phyloP scores from a whole-genome alignment of 2,888 invertebrate genomes.

The Drosophila recens region DNA sequence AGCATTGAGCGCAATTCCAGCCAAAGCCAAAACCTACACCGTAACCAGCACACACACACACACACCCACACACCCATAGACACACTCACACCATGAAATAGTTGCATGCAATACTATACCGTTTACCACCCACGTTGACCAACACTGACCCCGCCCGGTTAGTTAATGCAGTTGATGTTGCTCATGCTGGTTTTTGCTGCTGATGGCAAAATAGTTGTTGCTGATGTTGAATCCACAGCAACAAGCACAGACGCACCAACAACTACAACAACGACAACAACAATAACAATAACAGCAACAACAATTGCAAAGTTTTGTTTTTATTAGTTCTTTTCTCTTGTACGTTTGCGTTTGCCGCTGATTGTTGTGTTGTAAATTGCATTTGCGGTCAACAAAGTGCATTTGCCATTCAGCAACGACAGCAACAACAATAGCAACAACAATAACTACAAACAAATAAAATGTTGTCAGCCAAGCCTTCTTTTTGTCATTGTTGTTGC shows the following conservation, averaged over 20 bases:
- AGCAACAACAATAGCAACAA: conserved; percentile 12
- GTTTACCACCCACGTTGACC: conserved; percentile 4
- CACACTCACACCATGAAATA: not conserved
- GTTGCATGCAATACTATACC: conserved; percentile 8
- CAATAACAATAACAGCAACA: no score
- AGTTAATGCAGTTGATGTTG: conserved; percentile 62
- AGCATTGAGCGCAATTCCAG: conserved; percentile 28
- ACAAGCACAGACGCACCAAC: conserved; percentile 10
- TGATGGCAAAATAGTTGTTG: conserved; percentile 55
- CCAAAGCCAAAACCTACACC: conserved; percentile 32
- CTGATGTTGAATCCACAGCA: conserved; percentile 42
- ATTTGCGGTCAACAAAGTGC: conserved; percentile 75
- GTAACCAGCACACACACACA: conserved; percentile 12
- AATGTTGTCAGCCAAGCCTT: conserved; percentile 17
- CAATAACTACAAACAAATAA: not conserved
- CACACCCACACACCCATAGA: not conserved
- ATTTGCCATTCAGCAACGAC: conserved; percentile 27
- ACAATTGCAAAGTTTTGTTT: conserved; percentile 44
- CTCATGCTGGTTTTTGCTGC: conserved; percentile 39
- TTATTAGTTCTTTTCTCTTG: conserved; percentile 61
- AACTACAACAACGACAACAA: conserved; percentile 10
- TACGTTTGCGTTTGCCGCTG: conserved; percentile 65
- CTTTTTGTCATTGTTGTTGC: conserved; percentile 32
- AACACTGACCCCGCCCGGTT: conserved; percentile 40
- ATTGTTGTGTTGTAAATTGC: conserved; percentile 80